Percentiles rank a stretch among this genome's conserved stretches.
phyloP scores from a whole-genome alignment of 2,797 vertebrate genomes.

The Falco biarmicus region DNA sequence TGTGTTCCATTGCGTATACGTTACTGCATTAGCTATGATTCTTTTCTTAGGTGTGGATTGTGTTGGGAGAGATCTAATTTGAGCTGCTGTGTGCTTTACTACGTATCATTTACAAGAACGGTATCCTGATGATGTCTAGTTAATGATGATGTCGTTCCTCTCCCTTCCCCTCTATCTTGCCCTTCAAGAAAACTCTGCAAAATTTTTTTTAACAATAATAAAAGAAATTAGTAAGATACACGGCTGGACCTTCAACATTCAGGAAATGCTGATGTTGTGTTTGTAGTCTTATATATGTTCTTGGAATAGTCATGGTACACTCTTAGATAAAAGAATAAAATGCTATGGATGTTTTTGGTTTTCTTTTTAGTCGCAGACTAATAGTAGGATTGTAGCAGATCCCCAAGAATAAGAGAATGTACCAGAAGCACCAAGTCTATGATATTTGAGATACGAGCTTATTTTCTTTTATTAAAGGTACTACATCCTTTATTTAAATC shows the following conservation, averaged over 20 bases:
- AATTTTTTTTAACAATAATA: not conserved
- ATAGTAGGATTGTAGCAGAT: not conserved
- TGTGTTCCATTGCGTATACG: accelerated
- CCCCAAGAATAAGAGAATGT: not conserved
- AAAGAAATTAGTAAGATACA: not conserved
- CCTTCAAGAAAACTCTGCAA: not conserved
- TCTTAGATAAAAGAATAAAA: not conserved
- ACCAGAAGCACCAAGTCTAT: not conserved
- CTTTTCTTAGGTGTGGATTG: not conserved
- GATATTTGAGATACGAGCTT: not conserved
- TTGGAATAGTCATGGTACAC: not conserved
- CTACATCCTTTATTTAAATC: not conserved
- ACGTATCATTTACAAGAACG: not conserved
- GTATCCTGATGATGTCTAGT: not conserved
- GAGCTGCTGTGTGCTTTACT: not conserved
- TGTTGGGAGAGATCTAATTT: not conserved
- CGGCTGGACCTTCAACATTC: not conserved
- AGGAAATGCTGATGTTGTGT: not conserved
- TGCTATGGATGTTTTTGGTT: not conserved
- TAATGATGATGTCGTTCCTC: not conserved
- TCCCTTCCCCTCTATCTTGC: not conserved
- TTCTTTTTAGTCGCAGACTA: not conserved
- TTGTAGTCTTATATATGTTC: not conserved
- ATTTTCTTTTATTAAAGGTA: not conserved
- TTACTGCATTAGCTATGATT: not conserved